phyloP scores from a whole-genome alignment of 2,797 vertebrate genomes.

The Sebastes nivosus region DNA sequence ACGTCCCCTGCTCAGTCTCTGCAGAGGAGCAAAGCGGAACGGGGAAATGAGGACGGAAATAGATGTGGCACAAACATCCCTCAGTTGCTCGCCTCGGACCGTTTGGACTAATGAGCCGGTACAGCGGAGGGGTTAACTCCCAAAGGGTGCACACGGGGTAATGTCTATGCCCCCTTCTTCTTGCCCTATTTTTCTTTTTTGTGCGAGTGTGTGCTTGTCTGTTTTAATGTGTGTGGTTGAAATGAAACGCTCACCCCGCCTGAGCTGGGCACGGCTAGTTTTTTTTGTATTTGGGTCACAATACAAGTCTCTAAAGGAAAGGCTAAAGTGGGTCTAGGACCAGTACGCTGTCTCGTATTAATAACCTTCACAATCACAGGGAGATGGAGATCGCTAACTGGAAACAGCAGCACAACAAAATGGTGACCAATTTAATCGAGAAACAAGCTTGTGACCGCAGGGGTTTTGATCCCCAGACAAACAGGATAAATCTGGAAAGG shows the following conservation, averaged over 20 bases:
- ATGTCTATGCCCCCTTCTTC: slow-evolving; percentile 60
- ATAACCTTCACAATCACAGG: background rate
- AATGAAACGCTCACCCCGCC: slow-evolving; percentile 8
- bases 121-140: slow-evolving; percentile 65
- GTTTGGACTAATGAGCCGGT: slow-evolving; percentile 77
- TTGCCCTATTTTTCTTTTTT: slow-evolving; percentile 73
- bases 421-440: background rate
- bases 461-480: background rate
- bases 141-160: slow-evolving; percentile 37
- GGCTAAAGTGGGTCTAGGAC: slow-evolving; percentile 40
- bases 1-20: slow-evolving; percentile 44
- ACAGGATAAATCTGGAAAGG: background rate
- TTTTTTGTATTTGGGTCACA: slow-evolving; percentile 51
- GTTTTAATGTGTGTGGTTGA: slow-evolving; percentile 27
- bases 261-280: background rate
- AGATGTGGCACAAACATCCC: slow-evolving; percentile 67
- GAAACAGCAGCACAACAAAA: slow-evolving; percentile 10
- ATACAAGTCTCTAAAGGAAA: slow-evolving; percentile 26
- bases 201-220: slow-evolving; percentile 16
- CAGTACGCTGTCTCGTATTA: slow-evolving; percentile 7
- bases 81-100: slow-evolving; percentile 52
- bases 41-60: slow-evolving; percentile 71
- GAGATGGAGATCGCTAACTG: background rate
- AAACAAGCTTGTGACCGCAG: background rate
- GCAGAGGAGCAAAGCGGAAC: slow-evolving; percentile 37